Evolutionary conservation across 2,888 invertebrate species (phyloP), one percentile per base, ranked within the genome.

Genomic region (Protophormia terraenovae): DNA sequence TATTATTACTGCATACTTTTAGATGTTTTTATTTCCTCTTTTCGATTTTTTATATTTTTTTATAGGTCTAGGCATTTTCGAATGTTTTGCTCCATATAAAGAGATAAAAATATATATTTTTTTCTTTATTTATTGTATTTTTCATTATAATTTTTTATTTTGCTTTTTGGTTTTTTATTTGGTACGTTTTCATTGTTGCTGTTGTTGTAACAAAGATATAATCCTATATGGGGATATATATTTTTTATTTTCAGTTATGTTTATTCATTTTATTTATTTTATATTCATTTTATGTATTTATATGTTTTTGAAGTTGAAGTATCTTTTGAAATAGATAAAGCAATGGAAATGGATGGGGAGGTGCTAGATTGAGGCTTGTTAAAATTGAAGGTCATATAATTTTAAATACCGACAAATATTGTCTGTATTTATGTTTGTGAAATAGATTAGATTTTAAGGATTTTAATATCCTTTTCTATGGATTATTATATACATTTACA

Each of bases 51-150:
- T 5, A 27, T 0, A 4, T 3, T n/a, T 58, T 16, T 58, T 16
- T 50, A 8, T 53, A 2, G 53, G 53, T 27, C n/a, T 22, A 14
- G 14, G 24, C 24, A 14, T 53, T 53, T 53, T 58, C 27, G 7
- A 2, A 58, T 58, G 7, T 12, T 53, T 53, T 24, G 41, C 41
- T 53, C 24, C 10, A 4, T 22, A 53, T 53, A 24, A 53, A 53
- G 14, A 53, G 53, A 53, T 53, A 53, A 53, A 53, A 53, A 24
- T 22, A 12, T 22, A 50, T n/a, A n/a, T n/a, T n/a, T n/a, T 53
- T 58, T 29, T 58, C 32, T 58, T 32, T 58, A 58, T 29, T 58
- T 58, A 58, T 58, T 58, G n/a, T 2, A n/a, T 19, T 58, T 58
- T 58, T 29, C n/a, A 32, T 58, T 32, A 16, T 3, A 16, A n/a